Conservation (phyloP, 2,797 vertebrate genomes). For the Parauchenoglanis ngamensis region DNA sequence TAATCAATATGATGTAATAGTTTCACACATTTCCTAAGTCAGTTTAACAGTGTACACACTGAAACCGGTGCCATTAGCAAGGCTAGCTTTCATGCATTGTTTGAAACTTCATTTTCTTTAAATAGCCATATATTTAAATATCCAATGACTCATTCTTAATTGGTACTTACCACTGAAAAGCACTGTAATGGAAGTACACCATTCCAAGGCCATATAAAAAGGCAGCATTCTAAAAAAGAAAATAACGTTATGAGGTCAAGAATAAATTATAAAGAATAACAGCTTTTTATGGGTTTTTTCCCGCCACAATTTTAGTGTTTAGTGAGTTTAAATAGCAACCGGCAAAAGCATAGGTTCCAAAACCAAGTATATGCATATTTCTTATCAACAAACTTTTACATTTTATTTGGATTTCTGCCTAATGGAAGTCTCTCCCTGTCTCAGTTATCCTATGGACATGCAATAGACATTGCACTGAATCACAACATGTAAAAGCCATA, state of each 20-base stretch:
- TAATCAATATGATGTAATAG: not conserved
- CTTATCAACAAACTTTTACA: not conserved
- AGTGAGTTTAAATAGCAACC: not conserved
- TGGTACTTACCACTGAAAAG: constrained; percentile 97
- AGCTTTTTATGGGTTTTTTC: not conserved
- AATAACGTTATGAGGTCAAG: not conserved
- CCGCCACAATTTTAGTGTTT: not conserved
- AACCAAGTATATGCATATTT: not conserved
- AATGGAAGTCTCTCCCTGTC: not conserved
- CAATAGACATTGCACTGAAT: not conserved
- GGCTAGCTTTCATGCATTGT: not conserved
- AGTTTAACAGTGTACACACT: not conserved
- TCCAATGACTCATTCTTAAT: not conserved
- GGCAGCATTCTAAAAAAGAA: constrained; percentile 87
- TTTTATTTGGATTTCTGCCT: not conserved
- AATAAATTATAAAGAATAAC: not conserved
- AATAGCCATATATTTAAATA: not conserved
- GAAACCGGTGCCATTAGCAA: not conserved
- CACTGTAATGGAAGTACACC: constrained; percentile 99
- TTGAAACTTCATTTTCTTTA: not conserved
- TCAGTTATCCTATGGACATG: not conserved
- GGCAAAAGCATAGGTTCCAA: not conserved
- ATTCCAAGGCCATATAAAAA: constrained; percentile 98
- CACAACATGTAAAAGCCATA: not conserved
- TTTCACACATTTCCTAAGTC: not conserved